Evolutionary conservation across 2,797 vertebrate species (phyloP).

Genomic region (Mormyrops attenuatus): DNA sequence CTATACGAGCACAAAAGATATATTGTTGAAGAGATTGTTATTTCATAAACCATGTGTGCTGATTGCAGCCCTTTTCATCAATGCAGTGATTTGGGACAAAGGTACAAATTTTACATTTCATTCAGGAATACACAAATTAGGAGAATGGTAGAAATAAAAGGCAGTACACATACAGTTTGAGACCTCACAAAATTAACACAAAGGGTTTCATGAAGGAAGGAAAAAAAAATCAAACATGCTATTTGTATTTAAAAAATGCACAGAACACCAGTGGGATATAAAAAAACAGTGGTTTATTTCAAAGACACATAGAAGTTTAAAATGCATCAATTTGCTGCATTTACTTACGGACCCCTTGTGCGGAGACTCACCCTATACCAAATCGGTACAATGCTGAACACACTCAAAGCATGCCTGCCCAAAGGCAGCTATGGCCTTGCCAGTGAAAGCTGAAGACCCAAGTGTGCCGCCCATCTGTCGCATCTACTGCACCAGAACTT

Average conservation of each 20-base stretch:
- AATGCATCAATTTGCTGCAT: constrained; percentile 13
- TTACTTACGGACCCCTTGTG: neutral
- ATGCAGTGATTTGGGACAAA: neutral
- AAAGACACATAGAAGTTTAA: constrained; percentile 20
- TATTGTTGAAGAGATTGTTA: neutral
- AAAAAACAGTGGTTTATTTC: constrained; percentile 22
- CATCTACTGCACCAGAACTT: neutral
- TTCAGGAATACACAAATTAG: neutral
- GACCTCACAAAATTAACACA: neutral
- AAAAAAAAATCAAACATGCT: neutral
- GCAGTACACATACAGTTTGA: neutral
- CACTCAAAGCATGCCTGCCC: neutral
- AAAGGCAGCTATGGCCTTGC: neutral
- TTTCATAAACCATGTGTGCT: neutral
- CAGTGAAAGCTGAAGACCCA: neutral
- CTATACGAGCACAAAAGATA: neutral
- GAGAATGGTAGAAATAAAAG: neutral
- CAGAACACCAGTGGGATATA: neutral
- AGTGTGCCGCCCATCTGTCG: neutral
- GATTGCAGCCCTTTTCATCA: neutral
- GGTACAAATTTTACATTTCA: neutral
- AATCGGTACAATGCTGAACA: neutral
- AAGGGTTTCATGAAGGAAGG: neutral
- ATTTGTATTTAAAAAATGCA: neutral
- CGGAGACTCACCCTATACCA: neutral